These are phyloP conservation scores for Drosophila tristis DNA, from an alignment of 1,140 invertebrate species.

Conservation along the genomic window DNA sequence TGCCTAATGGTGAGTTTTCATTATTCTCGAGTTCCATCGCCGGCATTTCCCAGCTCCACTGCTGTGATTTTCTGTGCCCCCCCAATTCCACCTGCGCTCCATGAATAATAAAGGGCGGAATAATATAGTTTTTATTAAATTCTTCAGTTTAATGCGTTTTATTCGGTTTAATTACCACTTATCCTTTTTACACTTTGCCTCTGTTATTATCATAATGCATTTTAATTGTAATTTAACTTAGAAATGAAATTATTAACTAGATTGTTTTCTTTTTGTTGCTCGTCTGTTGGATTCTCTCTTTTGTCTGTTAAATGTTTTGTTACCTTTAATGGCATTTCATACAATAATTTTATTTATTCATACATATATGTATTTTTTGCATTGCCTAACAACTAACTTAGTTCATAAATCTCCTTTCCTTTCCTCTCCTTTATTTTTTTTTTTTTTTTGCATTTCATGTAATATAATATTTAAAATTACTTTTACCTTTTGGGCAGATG, in stretches of 20 bases:
- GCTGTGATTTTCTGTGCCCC: slow-evolving; percentile 33
- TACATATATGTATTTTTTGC: slow-evolving; percentile 44
- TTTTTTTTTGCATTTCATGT: slow-evolving; percentile 30
- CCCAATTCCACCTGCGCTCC: neutral
- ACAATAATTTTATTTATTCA: slow-evolving; percentile 32
- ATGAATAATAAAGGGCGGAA: slow-evolving; percentile 36
- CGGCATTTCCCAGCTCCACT: slow-evolving; percentile 47
- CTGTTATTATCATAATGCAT: slow-evolving; percentile 59
- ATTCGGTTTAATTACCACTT: slow-evolving; percentile 71
- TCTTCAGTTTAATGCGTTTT: slow-evolving; percentile 78
- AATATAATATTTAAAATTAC: slow-evolving; percentile 68
- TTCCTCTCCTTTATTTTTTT: neutral
- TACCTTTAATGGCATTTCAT: slow-evolving; percentile 35
- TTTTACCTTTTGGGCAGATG: slow-evolving; percentile 15
- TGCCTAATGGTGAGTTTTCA: slow-evolving; percentile 59
- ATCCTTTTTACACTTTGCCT: slow-evolving; percentile 73
- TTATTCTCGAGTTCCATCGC: slow-evolving; percentile 28
- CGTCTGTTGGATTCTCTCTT: slow-evolving; percentile 18
- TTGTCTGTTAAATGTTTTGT: slow-evolving; percentile 46
- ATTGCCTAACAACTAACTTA: slow-evolving; percentile 63
- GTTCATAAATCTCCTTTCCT: slow-evolving; percentile 24
- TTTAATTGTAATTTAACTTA: slow-evolving; percentile 63
- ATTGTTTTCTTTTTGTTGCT: slow-evolving; percentile 31
- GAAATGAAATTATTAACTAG: slow-evolving; percentile 61
- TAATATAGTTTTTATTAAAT: slow-evolving; percentile 78